Conservation (phyloP, 2,113 vertebrate genomes). For the Platichthys stellatus region DNA sequence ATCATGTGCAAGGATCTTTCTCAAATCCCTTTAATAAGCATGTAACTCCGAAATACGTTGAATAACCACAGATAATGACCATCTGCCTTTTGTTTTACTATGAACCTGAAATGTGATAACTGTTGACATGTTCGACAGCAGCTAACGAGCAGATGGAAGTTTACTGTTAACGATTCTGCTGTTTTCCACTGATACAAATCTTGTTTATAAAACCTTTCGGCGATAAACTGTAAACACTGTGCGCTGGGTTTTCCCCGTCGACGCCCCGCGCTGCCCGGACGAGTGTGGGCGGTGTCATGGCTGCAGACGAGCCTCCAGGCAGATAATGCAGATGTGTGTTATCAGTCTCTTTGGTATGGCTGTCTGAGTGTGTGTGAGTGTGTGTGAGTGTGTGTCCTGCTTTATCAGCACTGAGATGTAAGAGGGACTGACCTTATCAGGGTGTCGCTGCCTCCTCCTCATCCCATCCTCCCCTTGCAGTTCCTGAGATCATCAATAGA, state of each 20-base stretch:
- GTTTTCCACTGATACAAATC: background rate
- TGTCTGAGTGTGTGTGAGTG: slow-evolving; percentile 15
- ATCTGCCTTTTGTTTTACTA: no score
- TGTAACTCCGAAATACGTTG: no score
- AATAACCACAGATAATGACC: no score
- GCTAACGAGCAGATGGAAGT: no score
- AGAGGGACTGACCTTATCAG: slow-evolving; percentile 68
- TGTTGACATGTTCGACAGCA: no score
- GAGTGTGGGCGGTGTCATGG: slow-evolving; percentile 1
- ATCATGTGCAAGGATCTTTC: no score
- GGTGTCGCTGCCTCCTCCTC: slow-evolving; percentile 43
- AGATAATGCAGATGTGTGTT: slow-evolving; percentile 58
- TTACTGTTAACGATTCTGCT: no score
- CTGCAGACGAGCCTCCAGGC: slow-evolving; percentile 45
- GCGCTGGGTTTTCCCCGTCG: background rate
- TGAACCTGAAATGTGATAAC: no score
- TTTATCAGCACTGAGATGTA: slow-evolving; percentile 69
- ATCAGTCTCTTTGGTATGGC: slow-evolving; percentile 42
- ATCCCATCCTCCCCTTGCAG: slow-evolving; percentile 29
- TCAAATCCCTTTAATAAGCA: no score
- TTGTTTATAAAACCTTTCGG: background rate
- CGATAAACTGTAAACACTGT: no score
- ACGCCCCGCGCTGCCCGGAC: background rate
- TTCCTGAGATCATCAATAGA: slow-evolving; percentile 44
- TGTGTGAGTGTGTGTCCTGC: slow-evolving; percentile 42